A percentile compares a stretch with the other conserved stretches of the same genome.
phyloP scores from a whole-genome alignment of 2,888 invertebrate species.

The Nomada flava region DNA sequence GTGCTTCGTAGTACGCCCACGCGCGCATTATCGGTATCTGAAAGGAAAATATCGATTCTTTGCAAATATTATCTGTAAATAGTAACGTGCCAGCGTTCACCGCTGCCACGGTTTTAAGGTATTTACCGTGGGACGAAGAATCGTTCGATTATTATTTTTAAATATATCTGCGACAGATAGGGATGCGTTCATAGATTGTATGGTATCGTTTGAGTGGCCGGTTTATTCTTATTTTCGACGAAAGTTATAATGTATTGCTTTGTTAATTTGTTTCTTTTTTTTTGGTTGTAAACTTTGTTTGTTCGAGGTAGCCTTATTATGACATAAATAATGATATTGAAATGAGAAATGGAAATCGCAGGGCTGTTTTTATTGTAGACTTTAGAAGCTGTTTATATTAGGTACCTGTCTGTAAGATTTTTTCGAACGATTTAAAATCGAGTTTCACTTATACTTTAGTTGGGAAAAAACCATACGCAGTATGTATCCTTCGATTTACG shows the following conservation, averaged over 20 bases:
- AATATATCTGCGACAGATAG: conserved; percentile 9
- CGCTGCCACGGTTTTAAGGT: conserved; percentile 1
- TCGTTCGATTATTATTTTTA: conserved; percentile 38
- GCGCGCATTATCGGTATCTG: conserved; percentile 52
- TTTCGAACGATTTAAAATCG: no score
- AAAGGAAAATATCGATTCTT: conserved; percentile 50
- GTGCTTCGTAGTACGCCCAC: conserved; percentile 49
- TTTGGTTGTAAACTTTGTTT: neutral
- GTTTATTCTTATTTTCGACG: neutral
- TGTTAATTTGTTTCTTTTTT: neutral
- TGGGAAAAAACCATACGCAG: no score
- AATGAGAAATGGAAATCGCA: no score
- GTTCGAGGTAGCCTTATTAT: no score
- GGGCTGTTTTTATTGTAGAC: no score
- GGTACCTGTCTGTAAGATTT: no score
- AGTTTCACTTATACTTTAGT: no score
- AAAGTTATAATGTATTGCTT: neutral
- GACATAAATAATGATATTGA: no score
- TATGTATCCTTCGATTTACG: no score
- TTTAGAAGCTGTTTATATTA: no score
- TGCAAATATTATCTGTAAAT: conserved; percentile 53
- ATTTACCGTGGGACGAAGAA: conserved; percentile 17
- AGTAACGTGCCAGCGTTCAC: conserved; percentile 35
- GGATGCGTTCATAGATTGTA: neutral
- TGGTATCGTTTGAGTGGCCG: neutral